These are phyloP conservation scores for Volucella bombylans DNA, from an alignment of 2,888 invertebrate species.

Conservation along the genomic window DNA sequence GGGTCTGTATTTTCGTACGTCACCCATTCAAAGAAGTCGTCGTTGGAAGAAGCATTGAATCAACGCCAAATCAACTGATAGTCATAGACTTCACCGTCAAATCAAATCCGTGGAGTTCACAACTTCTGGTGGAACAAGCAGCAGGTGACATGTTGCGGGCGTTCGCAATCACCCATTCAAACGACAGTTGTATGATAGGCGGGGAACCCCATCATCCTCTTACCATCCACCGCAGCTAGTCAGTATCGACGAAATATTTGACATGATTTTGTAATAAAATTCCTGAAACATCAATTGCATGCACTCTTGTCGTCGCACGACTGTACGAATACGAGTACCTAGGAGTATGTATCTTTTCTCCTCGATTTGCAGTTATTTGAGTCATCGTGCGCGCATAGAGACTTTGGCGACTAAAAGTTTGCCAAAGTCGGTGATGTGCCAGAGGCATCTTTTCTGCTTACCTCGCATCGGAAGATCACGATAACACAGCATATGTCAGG, in stretches of 20 bases:
- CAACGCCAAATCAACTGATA: neutral
- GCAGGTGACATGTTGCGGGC: slow-evolving; percentile 73
- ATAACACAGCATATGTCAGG: slow-evolving; percentile 68
- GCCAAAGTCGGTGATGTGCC: slow-evolving; percentile 2
- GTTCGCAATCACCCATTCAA: slow-evolving; percentile 64
- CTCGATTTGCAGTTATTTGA: slow-evolving; percentile 42
- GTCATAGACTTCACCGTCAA: slow-evolving; percentile 1
- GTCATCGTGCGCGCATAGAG: slow-evolving; percentile 33
- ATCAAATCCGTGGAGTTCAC: slow-evolving; percentile 59
- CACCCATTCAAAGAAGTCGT: slow-evolving; percentile 43
- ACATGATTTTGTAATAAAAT: slow-evolving; percentile 74
- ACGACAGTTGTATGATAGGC: slow-evolving; percentile 56
- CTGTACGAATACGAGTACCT: slow-evolving; percentile 10
- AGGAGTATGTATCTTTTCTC: neutral
- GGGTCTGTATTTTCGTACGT: neutral
- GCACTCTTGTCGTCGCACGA: slow-evolving; percentile 41
- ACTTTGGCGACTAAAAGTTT: neutral
- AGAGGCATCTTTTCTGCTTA: slow-evolving; percentile 51
- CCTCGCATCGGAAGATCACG: slow-evolving; percentile 45
- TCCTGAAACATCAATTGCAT: slow-evolving; percentile 72
- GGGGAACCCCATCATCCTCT: slow-evolving; percentile 2
- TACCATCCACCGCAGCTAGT: slow-evolving; percentile 6
- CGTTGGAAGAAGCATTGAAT: slow-evolving; percentile 21
- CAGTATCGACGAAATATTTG: slow-evolving; percentile 55
- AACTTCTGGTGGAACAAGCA: slow-evolving; percentile 53